Conservation (phyloP, 2,797 vertebrate genomes). For the Argya squamiceps region DNA sequence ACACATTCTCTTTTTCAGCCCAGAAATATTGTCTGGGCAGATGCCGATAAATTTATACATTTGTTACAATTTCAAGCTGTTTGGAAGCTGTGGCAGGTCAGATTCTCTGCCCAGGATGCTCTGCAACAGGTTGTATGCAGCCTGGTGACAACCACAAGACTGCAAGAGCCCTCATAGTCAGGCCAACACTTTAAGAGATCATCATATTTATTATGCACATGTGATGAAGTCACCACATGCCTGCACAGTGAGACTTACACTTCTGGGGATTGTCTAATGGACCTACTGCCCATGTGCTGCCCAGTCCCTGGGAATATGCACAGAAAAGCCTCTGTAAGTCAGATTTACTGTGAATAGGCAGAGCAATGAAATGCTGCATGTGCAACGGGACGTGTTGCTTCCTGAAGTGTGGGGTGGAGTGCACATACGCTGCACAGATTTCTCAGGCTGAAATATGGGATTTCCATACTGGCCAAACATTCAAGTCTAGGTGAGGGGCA, state of each 20-base stretch:
- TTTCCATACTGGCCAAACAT: neutral
- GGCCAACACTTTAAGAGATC: neutral
- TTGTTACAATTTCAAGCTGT: conserved; percentile 45
- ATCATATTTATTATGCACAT: conserved; percentile 24
- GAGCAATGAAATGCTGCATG: conserved; percentile 40
- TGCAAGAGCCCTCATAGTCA: conserved; percentile 14
- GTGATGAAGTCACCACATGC: conserved; percentile 7
- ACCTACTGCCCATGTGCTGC: conserved; percentile 53
- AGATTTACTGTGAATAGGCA: conserved; percentile 41
- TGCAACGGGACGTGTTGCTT: conserved; percentile 53
- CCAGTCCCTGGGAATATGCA: neutral
- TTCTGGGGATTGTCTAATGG: conserved; percentile 35
- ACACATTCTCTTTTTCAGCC: neutral
- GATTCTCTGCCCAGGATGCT: conserved; percentile 15
- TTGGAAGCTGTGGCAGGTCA: conserved; percentile 2
- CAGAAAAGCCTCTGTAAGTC: conserved; percentile 1
- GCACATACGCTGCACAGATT: conserved; percentile 63
- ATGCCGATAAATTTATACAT: neutral
- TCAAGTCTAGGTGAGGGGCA: neutral
- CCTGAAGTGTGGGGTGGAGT: conserved; percentile 8
- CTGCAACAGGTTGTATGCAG: conserved; percentile 2
- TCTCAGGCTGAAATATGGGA: neutral
- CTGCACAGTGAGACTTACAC: neutral
- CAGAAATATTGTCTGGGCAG: neutral
- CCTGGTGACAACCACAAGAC: conserved; percentile 58